Evolutionary conservation across 2,888 invertebrate genomes (phyloP), one percentile per base, ranked within the genome.

Genomic region (Drosophila yooni): DNA sequence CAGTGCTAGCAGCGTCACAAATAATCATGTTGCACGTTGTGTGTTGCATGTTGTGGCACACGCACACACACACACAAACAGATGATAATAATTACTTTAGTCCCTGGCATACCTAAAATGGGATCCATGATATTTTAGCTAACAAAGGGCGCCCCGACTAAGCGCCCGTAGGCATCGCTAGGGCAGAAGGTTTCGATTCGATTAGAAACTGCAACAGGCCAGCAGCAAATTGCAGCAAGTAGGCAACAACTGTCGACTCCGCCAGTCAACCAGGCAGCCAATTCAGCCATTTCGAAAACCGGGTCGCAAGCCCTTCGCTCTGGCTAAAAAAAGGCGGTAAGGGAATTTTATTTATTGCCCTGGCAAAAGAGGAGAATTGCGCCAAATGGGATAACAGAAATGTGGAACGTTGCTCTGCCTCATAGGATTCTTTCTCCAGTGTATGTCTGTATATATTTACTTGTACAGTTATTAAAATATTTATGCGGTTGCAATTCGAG

Each of bases 121-220:
- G 70, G 40, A 58, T 53, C 40, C 52, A 36, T 34, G 70, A 74
- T 67, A 77, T 88, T 88, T 87, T 83, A 88, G 86, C 86, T 87
- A 87, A 87, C 86, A 87, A 90, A 87, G 84, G 84, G 87, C 83
- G 48, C 60, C 48, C 51, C 56, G 57, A 57, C 62, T 58, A 64
- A 69, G 52, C 67, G 81, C 84, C 90, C 73, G 78, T 76, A 76
- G 88, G 79, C 87, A 82, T 81, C 78, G 81, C 85, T 91, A 91
- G 92, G 91, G 91, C 91, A 88, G 90, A 92, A 92, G 92, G 92
- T 92, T 92, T 91, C 92, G 92, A 92, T 92, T 91, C 92, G 92
- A 92, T 92, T 92, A 92, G 92, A 92, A 90, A 89, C 85, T 84
- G 83, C 89, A 92, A 79, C 91, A 92, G 92, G 92, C 88, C 66